Conservation (phyloP, 1,140 invertebrate genomes). For the Anastrepha ludens region DNA sequence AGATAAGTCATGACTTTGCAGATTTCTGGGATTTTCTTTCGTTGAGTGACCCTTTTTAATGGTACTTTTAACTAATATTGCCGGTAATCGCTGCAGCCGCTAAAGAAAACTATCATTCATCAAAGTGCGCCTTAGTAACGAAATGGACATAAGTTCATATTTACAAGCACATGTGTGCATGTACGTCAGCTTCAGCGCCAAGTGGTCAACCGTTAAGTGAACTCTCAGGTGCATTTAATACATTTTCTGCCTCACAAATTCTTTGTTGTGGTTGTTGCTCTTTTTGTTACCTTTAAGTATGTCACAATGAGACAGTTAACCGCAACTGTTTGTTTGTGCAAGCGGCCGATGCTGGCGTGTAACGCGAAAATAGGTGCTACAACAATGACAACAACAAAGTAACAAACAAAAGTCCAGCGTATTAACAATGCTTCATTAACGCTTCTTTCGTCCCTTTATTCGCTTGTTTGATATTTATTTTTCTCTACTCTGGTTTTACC, state of each 20-base stretch:
- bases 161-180: neutral
- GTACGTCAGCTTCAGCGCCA: neutral
- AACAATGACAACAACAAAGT: neutral
- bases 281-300: slow-evolving; percentile 45
- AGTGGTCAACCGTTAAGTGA: slow-evolving; percentile 29
- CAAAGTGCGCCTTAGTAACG: slow-evolving; percentile 30
- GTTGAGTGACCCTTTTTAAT: slow-evolving; percentile 26
- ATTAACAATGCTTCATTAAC: slow-evolving; percentile 51
- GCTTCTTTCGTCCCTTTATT: slow-evolving; percentile 25
- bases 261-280: slow-evolving; percentile 9
- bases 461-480: neutral
- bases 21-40: slow-evolving; percentile 9
- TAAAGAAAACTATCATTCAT: slow-evolving; percentile 23
- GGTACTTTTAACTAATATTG: slow-evolving; percentile 12
- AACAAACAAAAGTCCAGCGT: slow-evolving; percentile 20
- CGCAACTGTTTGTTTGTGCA: slow-evolving; percentile 39
- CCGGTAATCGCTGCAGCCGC: neutral
- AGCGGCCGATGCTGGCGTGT: neutral
- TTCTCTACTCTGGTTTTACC: neutral
- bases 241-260: slow-evolving; percentile 8
- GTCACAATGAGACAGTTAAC: slow-evolving; percentile 46
- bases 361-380: neutral
- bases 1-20: slow-evolving; percentile 22
- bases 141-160: neutral
- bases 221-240: slow-evolving; percentile 29